Evolutionary conservation across 1,140 invertebrate genomes (phyloP).

Genomic region (Drosophila aff.): DNA sequence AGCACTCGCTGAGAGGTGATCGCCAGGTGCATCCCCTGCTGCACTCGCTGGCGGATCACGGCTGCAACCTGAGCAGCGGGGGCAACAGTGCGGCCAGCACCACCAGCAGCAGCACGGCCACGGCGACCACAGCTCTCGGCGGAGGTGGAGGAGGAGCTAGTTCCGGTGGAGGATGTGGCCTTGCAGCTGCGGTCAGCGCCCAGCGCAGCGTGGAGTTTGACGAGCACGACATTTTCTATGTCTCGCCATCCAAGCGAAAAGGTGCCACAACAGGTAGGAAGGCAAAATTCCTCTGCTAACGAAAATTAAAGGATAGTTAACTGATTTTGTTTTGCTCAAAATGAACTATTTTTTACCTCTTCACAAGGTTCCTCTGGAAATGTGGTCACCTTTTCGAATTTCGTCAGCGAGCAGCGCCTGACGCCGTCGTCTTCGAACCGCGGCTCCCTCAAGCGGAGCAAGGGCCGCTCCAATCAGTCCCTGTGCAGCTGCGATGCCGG

Average conservation of each 20-base stretch:
- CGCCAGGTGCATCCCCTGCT: slow-evolving; percentile 57
- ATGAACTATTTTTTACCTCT: background rate
- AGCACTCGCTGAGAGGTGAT: slow-evolving; percentile 58
- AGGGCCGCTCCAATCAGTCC: slow-evolving; percentile 84
- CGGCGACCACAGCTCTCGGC: slow-evolving; percentile 65
- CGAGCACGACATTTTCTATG: slow-evolving; percentile 81
- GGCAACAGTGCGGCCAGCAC: slow-evolving; percentile 75
- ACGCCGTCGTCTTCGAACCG: slow-evolving; percentile 60
- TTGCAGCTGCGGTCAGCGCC: slow-evolving; percentile 1
- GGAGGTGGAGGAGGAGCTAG: slow-evolving; percentile 4
- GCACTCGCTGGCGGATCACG: slow-evolving; percentile 67
- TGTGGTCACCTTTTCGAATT: slow-evolving; percentile 78
- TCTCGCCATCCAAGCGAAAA: slow-evolving; percentile 82
- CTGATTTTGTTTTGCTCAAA: background rate
- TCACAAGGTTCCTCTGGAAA: slow-evolving; percentile 44
- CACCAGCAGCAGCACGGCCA: slow-evolving; percentile 75
- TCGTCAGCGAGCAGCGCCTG: slow-evolving; percentile 70
- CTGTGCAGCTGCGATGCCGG: slow-evolving; percentile 82
- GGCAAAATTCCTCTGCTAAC: no score
- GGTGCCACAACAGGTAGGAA: slow-evolving; percentile 16
- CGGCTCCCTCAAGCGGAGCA: slow-evolving; percentile 79
- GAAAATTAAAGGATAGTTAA: background rate
- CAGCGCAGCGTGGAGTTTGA: slow-evolving; percentile 71
- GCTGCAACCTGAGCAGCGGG: slow-evolving; percentile 71
- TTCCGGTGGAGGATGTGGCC: slow-evolving; percentile 8